Base-by-base conservation (phyloP, 2,797 vertebrate genomes). In the Phataginus tetradactyla region DNA sequence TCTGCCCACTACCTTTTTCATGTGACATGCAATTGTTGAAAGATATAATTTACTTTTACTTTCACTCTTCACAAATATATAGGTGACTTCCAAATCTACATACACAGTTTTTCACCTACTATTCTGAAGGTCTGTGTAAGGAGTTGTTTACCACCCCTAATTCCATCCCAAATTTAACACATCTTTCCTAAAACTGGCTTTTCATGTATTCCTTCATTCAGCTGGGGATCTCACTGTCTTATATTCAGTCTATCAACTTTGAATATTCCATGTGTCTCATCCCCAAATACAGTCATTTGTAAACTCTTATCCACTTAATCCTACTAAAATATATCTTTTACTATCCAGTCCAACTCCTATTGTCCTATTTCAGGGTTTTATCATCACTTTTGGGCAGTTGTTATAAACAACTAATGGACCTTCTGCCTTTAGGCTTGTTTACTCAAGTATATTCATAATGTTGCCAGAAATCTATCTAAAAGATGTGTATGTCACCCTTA, bases 401-500 rank as follows among this genome's bases (percentile, higher is more conserved):
- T 53, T 79, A n/a, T 13, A 94, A 8, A n/a, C 32, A 59, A 45
- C 32, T 66, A 37, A n/a, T 32, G 49, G 55, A 27, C 6, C 1
- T 29, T 45, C 15, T 32, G 21, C 74, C 37, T 77, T 15, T 29
- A 42, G n/a, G 18, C n/a, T 90, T 7, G 1, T 86, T 81, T 64
- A 63, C 29, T 51, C 18, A 69, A 7, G 53, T 69, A 29, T 84
- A 34, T 78, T 78, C 39, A 78, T 4, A 72, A 5, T 17, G 7
- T 37, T 95, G 25, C 21, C 32, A 74, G 72, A 94, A 93, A 75
- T 83, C 20, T 64, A 20, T 74, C n/a, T 68, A 20, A 91, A 78
- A 85, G 25, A 42, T 80, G 10, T 49, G 1, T 14, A 32, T 78
- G 21, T 34, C n/a, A 34, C 14, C 34, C 7, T 59, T 66, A 18